Conservation (phyloP, 2,797 vertebrate species). For the Anabas testudineus region DNA sequence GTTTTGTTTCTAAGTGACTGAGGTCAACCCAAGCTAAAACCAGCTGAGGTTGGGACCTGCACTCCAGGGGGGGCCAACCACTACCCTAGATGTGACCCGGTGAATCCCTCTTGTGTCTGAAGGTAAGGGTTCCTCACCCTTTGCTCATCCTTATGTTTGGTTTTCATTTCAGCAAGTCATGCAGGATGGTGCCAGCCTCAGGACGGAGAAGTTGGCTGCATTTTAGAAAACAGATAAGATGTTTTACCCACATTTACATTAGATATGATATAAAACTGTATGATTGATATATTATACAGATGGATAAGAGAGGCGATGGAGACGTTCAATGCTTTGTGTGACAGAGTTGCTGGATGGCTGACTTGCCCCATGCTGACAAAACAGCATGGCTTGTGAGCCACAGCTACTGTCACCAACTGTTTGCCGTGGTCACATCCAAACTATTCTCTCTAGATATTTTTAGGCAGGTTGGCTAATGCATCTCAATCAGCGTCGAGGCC, state of each 20-base stretch:
- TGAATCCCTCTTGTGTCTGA: conserved; percentile 78
- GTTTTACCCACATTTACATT: no score
- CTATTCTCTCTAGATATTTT: conserved; percentile 65
- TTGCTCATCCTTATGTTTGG: background rate
- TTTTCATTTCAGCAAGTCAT: conserved; percentile 13
- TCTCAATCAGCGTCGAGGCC: conserved; percentile 28
- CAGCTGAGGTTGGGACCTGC: conserved; percentile 66
- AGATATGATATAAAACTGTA: background rate
- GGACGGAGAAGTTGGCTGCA: conserved; percentile 7
- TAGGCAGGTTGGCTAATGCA: conserved; percentile 58
- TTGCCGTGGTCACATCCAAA: conserved; percentile 66
- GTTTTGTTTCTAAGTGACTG: conserved; percentile 33
- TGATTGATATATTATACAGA: conserved; percentile 53
- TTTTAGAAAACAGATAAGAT: background rate
- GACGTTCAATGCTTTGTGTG: conserved; percentile 54
- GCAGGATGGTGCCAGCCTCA: background rate
- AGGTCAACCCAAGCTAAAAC: conserved; percentile 43
- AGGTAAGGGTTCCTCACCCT: conserved; percentile 71
- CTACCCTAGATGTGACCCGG: conserved; percentile 73
- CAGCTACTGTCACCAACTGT: conserved; percentile 78
- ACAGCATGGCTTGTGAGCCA: conserved; percentile 72
- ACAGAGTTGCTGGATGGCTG: conserved; percentile 60
- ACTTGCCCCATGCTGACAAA: conserved; percentile 72
- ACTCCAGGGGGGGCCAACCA: conserved; percentile 58
- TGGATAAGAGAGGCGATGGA: conserved; percentile 21